phyloP scores from a whole-genome alignment of 2,888 invertebrate species.

The Thera obeliscata region DNA sequence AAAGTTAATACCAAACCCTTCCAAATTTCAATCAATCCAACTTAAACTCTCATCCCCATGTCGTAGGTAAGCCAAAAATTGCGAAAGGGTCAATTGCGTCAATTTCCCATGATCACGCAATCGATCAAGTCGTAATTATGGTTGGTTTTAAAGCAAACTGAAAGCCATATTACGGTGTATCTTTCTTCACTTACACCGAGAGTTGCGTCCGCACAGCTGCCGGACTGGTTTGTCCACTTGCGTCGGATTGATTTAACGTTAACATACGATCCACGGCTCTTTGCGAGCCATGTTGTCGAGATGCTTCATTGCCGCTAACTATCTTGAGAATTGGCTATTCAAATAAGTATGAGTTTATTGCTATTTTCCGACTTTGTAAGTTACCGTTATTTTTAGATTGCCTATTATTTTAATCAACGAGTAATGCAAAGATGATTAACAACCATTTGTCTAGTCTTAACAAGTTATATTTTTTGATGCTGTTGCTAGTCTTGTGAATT shows the following conservation, averaged over 20 bases:
- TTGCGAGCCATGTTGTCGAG: conserved; percentile 62
- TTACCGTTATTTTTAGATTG: conserved; percentile 4
- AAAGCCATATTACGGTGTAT: conserved; percentile 28
- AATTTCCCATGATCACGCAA: conserved; percentile 14
- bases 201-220: conserved; percentile 74
- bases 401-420: neutral
- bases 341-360: conserved; percentile 38
- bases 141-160: conserved; percentile 21
- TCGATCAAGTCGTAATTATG: conserved; percentile 22
- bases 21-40: neutral
- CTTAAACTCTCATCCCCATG: neutral
- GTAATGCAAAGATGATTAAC: conserved; percentile 2
- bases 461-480: neutral
- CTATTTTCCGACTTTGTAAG: conserved; percentile 16
- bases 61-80: neutral
- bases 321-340: conserved; percentile 51
- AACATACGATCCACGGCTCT: conserved; percentile 71
- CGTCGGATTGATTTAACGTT: conserved; percentile 81
- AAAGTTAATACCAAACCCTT: neutral
- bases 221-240: conserved; percentile 84
- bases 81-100: conserved; percentile 7
- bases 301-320: conserved; percentile 72
- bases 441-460: neutral
- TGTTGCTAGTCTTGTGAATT: neutral
- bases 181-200: conserved; percentile 68